Conservation (phyloP, 2,888 invertebrate genomes). For the Aspidiotus rigidus region DNA sequence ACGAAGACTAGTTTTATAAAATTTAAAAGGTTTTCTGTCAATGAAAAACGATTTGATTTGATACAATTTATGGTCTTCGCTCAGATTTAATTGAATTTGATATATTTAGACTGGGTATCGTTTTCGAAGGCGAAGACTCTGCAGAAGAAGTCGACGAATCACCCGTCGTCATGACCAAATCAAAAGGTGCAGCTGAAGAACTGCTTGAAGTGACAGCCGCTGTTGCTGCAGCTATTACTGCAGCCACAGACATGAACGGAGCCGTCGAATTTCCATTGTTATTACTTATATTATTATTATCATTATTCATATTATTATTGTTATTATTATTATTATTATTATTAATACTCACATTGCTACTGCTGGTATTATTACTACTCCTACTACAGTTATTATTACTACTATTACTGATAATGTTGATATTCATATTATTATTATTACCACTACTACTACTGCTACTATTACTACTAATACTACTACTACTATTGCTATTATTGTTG, state of each 20-base stretch:
- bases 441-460: too few relatives aligned
- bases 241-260: constrained; percentile 42
- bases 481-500: neutral
- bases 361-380: too few relatives aligned
- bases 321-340: too few relatives aligned
- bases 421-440: too few relatives aligned
- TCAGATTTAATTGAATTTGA: constrained; percentile 34
- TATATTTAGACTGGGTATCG: constrained; percentile 37
- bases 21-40: neutral
- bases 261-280: constrained; percentile 38
- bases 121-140: constrained; percentile 42
- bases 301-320: too few relatives aligned
- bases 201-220: constrained; percentile 40
- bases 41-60: neutral
- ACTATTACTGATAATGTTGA: too few relatives aligned
- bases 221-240: constrained; percentile 40
- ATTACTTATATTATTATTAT: too few relatives aligned
- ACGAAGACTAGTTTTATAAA: constrained; percentile 2
- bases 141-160: constrained; percentile 49
- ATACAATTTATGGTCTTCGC: constrained; percentile 30
- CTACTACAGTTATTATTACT: too few relatives aligned
- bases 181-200: constrained; percentile 39
- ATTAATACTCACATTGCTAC: too few relatives aligned
- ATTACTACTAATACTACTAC: too few relatives aligned
- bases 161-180: constrained; percentile 40